Conservation (phyloP, 2,888 invertebrate genomes). For the Cremastinae sp. region DNA sequence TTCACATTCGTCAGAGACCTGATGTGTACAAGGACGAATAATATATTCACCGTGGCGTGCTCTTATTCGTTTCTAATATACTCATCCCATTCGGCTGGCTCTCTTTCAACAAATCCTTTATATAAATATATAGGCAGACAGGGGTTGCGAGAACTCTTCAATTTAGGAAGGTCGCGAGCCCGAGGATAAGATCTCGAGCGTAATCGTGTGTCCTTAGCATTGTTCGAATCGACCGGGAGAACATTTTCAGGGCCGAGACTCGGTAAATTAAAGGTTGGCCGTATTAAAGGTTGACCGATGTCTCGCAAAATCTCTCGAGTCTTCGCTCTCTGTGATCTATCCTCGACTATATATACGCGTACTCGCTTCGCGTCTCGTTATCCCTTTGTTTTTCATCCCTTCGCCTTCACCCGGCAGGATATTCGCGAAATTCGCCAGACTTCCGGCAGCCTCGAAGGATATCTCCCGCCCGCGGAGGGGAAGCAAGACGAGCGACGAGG, state of each 20-base stretch:
- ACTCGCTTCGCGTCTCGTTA: conserved; percentile 16
- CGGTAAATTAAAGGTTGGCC: background rate
- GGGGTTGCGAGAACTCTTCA: background rate
- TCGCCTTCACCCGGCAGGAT: background rate
- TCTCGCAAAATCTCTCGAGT: conserved; percentile 7
- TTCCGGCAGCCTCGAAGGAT: background rate
- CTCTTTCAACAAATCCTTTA: conserved; percentile 2
- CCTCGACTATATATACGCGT: conserved; percentile 30
- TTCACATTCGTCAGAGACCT: conserved; percentile 72
- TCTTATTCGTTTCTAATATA: conserved; percentile 70
- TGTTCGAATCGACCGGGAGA: conserved; percentile 26
- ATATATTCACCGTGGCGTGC: conserved; percentile 30
- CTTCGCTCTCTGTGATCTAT: conserved; percentile 43
- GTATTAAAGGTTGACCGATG: background rate
- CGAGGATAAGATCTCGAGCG: conserved; percentile 48
- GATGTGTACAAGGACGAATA: conserved; percentile 60
- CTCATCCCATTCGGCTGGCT: conserved; percentile 65
- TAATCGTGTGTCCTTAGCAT: conserved; percentile 32
- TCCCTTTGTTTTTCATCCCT: conserved; percentile 52
- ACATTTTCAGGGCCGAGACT: conserved; percentile 41
- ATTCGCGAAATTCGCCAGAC: background rate
- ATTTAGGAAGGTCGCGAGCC: conserved; percentile 12
- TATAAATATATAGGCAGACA: conserved; percentile 24
- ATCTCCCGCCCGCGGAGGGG: too few species aligned
- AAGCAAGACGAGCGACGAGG: background rate